These are phyloP conservation scores for Sus scrofa DNA, from an alignment of 2,113 vertebrate species.

Conservation along the genomic window T2T-Sscrofa CM000824.6:83895001-83895500, in stretches of 20 bases:
- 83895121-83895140: not conserved
- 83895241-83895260: not conserved
- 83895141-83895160: not conserved
- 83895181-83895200: not conserved
- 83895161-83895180: not conserved
- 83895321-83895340: not conserved
- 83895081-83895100: conserved; percentile 23
- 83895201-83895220: not conserved
- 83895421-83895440: not conserved
- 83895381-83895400: not conserved
- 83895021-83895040: not conserved
- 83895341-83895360: not conserved
- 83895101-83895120: conserved; percentile 8
- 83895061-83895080: conserved; percentile 9
- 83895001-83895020: not conserved
- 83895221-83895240: not conserved
- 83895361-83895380: not conserved
- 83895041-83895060: not conserved
- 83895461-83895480: not conserved
- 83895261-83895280: not conserved
- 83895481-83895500: not conserved
- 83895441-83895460: not conserved
- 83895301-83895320: not conserved
- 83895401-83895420: not conserved
- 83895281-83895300: not conserved